phyloP scores from a whole-genome alignment of 2,888 invertebrate species.

The Chloroclystis v-ata region DNA sequence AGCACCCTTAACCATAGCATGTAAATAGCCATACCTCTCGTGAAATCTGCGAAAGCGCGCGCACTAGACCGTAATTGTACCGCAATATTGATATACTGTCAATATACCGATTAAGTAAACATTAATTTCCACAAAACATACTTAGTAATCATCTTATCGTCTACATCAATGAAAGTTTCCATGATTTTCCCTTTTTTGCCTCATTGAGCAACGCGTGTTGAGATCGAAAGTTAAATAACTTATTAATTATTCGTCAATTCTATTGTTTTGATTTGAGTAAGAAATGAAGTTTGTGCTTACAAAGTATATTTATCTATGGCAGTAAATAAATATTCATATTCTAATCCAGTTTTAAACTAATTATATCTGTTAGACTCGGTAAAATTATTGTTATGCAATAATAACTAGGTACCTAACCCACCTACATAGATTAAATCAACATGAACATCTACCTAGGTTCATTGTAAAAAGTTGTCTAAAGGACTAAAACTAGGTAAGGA shows the following conservation, averaged over 20 bases:
- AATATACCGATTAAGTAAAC: slow-evolving; percentile 41
- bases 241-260: neutral
- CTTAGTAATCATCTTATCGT: slow-evolving; percentile 17
- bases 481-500: no score
- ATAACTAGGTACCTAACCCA: no score
- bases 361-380: no score
- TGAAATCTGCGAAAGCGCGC: slow-evolving; percentile 68
- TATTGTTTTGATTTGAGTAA: neutral
- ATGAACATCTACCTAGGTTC: no score
- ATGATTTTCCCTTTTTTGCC: slow-evolving; percentile 21
- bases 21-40: slow-evolving; percentile 68
- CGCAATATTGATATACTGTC: slow-evolving; percentile 44
- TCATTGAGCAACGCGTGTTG: slow-evolving; percentile 13
- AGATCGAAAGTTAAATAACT: slow-evolving; percentile 3
- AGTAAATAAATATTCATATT: no score
- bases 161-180: slow-evolving; percentile 20
- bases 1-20: slow-evolving; percentile 48
- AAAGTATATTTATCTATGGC: no score
- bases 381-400: no score
- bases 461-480: no score
- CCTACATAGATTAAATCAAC: no score
- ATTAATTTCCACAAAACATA: slow-evolving; percentile 25
- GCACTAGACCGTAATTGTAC: slow-evolving; percentile 47
- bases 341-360: no score
- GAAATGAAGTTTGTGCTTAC: no score